Conservation (phyloP, 2,113 vertebrate genomes). For the Hepsetus odoe region DNA sequence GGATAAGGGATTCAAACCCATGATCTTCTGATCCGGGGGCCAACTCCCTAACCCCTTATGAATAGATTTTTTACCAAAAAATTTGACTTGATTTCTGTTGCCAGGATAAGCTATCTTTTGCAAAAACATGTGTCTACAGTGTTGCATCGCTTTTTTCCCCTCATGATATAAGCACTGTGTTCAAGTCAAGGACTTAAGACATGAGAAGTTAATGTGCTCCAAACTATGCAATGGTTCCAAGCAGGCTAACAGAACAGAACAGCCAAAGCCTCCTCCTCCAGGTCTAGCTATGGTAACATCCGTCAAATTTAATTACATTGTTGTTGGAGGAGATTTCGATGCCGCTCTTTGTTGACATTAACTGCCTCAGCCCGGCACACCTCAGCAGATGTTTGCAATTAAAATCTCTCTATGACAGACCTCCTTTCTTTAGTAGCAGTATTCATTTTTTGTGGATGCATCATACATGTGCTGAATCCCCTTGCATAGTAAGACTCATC, state of each 20-base stretch:
- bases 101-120: too few relatives aligned
- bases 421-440: slow-evolving; percentile 4
- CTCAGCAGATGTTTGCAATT: slow-evolving; percentile 53
- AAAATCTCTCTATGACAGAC: slow-evolving; percentile 33
- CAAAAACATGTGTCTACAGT: background rate
- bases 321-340: slow-evolving; percentile 31
- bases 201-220: background rate
- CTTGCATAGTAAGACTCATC: slow-evolving; percentile 6
- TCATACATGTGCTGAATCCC: background rate
- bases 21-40: too few relatives aligned
- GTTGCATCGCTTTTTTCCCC: background rate
- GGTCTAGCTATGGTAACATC: slow-evolving; percentile 25
- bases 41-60: too few relatives aligned
- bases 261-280: background rate
- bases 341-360: slow-evolving; percentile 41
- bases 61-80: too few relatives aligned
- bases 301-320: slow-evolving; percentile 36
- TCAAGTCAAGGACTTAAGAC: background rate
- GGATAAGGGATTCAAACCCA: too few relatives aligned
- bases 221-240: background rate
- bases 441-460: background rate
- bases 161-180: background rate
- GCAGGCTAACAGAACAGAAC: background rate
- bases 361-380: slow-evolving; percentile 13
- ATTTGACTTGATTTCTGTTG: too few relatives aligned